phyloP scores from a whole-genome alignment of 2,797 vertebrate species.

The Siniperca obscura region DNA sequence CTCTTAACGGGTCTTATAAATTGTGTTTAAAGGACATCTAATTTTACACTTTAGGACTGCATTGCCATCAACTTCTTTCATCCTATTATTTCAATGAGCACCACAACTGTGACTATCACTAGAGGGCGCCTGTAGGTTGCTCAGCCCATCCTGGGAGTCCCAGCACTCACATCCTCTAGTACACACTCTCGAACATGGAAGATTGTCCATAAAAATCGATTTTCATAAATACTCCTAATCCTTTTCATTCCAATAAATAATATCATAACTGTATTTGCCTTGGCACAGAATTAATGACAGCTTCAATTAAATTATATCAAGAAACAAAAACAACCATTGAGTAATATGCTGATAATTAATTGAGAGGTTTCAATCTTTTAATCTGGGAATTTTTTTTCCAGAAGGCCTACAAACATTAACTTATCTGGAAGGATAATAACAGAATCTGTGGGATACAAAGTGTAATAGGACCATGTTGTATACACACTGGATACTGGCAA shows the following conservation, averaged over 20 bases:
- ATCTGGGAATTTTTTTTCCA: neutral
- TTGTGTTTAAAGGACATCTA: neutral
- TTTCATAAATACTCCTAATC: constrained; percentile 55
- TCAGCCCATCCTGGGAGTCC: constrained; percentile 33
- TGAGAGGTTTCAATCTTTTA: neutral
- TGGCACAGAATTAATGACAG: constrained; percentile 31
- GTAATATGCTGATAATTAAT: neutral
- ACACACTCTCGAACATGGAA: constrained; percentile 33
- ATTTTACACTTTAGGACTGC: neutral
- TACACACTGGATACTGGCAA: neutral
- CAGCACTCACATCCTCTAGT: constrained; percentile 18
- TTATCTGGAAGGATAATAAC: neutral
- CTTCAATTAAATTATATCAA: constrained; percentile 10
- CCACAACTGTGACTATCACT: constrained; percentile 62
- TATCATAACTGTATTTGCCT: constrained; percentile 24
- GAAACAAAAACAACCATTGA: neutral
- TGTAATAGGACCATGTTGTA: neutral
- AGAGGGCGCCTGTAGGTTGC: constrained; percentile 82
- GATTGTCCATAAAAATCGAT: constrained; percentile 45
- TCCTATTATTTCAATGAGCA: constrained; percentile 6
- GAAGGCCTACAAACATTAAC: neutral
- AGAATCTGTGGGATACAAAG: neutral
- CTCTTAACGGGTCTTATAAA: neutral
- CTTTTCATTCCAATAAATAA: constrained; percentile 37
- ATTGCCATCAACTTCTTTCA: neutral